These are phyloP conservation scores for Acronicta psi DNA, from an alignment of 2,888 invertebrate genomes.

Conservation along the genomic window DNA sequence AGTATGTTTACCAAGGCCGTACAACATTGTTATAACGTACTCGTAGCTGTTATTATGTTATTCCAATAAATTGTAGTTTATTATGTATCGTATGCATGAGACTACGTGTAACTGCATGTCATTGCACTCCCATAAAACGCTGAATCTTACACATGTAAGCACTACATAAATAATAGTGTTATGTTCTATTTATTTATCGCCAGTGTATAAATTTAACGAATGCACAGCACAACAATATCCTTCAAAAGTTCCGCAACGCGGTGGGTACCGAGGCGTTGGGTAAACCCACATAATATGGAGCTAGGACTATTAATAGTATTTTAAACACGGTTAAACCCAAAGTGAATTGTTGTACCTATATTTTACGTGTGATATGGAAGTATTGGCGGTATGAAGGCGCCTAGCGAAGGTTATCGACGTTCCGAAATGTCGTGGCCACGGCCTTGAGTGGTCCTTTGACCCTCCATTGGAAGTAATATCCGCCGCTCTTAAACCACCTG, in stretches of 20 bases:
- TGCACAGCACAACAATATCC: conserved; percentile 22
- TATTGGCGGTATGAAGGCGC: conserved; percentile 64
- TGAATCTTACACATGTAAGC: conserved; percentile 35
- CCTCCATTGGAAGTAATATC: conserved; percentile 73
- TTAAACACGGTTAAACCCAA: conserved; percentile 17
- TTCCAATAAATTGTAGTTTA: conserved; percentile 32
- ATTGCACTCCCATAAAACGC: conserved; percentile 44
- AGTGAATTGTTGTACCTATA: conserved; percentile 20
- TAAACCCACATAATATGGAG: conserved; percentile 17
- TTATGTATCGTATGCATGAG: conserved; percentile 42
- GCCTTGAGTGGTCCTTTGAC: conserved; percentile 86
- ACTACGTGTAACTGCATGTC: conserved; percentile 35
- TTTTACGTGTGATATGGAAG: conserved; percentile 32
- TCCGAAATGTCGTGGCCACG: conserved; percentile 75
- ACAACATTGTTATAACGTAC: conserved; percentile 30
- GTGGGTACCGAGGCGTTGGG: conserved; percentile 2
- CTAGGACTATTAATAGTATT: conserved; percentile 11
- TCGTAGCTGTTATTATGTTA: conserved; percentile 35
- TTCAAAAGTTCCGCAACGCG: conserved; percentile 27
- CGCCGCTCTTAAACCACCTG: conserved; percentile 77
- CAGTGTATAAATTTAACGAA: conserved; percentile 21
- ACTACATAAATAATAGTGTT: conserved; percentile 3
- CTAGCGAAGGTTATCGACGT: conserved; percentile 75
- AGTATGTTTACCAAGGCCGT: conserved; percentile 29
- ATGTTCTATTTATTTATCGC: conserved; percentile 15